Evolutionary conservation across 2,113 vertebrate genomes (phyloP), one percentile per base, ranked within the genome.

Genomic region (Oophaga pumilio): DNA sequence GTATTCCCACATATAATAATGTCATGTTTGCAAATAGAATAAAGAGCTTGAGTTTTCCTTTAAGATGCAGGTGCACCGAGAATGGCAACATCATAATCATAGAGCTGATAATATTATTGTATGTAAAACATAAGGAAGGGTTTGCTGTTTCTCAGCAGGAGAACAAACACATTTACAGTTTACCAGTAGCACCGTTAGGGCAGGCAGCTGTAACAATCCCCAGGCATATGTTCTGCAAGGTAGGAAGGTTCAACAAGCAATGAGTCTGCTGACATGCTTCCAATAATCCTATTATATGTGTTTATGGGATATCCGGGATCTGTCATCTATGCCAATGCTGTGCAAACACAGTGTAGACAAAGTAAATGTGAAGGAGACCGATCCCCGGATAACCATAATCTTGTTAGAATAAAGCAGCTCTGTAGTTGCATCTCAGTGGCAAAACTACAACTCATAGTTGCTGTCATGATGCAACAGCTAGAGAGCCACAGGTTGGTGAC

Each of bases 21-120:
- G 20, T 76, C 14, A 83, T 82, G 86, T 87, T 87, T 83, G 79
- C 86, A 87, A 87, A 87, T 83, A 87, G 59, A 86, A 73, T 66
- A n/a, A 2, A 66, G 11, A 22, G 50, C 33, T 74, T 22, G 43
- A 74, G 71, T 49, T 22, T 71, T 50, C 49, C 69, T 50, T n/a
- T 77, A 24, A 77, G 22, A 24, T 56, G 13, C 76, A 77, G 49
- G 49, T 52, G 50, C n/a, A 22, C 9, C 71, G 13, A 24, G 11
- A 50, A 56, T 77, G 50, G 24, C 76, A 53, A 1, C 50, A 6
- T 14, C 50, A 56, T 6, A 77, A 24, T 77, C 24, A 5, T 52
- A 52, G 18, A 53, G 12, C 24, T 13, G 53, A 52, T 56, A 0
- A 77, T 24, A 77, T 24, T 13, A 24, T 22, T 76, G 18, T 53